Percentiles rank a stretch among this genome's conserved stretches.
phyloP scores from a whole-genome alignment of 2,888 invertebrate species.

The Campoplex capitator region DNA sequence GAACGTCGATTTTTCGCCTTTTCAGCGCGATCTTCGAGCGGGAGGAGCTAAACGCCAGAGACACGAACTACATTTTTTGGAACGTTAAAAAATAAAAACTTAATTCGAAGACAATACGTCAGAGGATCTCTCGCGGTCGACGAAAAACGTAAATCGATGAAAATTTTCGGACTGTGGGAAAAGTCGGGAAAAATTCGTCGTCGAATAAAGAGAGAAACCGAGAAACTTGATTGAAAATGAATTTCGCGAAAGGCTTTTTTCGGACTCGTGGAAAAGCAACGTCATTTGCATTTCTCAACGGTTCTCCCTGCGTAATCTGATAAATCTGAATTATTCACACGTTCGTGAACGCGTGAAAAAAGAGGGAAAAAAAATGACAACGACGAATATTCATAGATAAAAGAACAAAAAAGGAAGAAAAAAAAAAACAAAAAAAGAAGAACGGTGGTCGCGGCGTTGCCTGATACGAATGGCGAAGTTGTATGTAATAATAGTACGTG shows the following conservation, averaged over 20 bases:
- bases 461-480: neutral
- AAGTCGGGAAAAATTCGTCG: neutral
- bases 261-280: neutral
- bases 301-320: neutral
- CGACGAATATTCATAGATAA: constrained; percentile 1
- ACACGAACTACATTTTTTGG: neutral
- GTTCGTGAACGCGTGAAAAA: neutral
- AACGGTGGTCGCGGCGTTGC: no score
- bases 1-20: neutral
- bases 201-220: neutral
- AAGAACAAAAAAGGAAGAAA: neutral
- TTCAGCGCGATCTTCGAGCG: neutral
- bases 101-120: no score
- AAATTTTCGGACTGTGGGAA: neutral
- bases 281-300: neutral
- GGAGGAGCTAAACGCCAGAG: neutral
- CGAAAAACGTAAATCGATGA: neutral
- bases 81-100: neutral
- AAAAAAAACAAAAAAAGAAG: no score
- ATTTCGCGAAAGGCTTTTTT: neutral
- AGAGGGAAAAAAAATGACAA: neutral
- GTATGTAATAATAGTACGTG: constrained; percentile 21
- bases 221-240: neutral
- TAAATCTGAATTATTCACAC: constrained; percentile 12
- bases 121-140: no score